Evolutionary conservation across 2,797 vertebrate species (phyloP).

Genomic region (Tenualosa thibaudeaui): DNA sequence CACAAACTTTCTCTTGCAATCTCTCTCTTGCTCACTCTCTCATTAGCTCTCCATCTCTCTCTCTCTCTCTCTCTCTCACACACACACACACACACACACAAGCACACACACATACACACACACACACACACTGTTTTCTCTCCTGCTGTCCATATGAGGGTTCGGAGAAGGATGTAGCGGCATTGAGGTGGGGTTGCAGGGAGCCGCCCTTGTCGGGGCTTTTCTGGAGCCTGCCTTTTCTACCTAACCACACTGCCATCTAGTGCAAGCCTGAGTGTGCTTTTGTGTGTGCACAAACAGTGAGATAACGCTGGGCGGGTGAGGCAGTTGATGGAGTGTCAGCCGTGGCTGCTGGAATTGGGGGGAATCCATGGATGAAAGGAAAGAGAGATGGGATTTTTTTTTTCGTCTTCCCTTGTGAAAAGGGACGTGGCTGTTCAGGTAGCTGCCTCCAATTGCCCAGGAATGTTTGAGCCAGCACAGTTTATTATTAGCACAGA

Average conservation of each 20-base stretch:
- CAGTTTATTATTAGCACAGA: constrained; percentile 28
- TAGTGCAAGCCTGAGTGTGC: constrained; percentile 42
- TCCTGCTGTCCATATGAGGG: background rate
- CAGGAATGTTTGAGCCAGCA: constrained; percentile 41
- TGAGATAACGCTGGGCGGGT: no score
- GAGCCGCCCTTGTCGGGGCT: background rate
- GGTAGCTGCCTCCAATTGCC: constrained; percentile 36
- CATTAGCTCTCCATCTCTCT: background rate
- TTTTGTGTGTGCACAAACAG: background rate
- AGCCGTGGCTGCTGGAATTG: background rate
- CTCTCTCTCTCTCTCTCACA: background rate
- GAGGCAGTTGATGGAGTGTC: background rate
- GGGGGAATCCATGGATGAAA: background rate
- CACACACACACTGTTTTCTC: background rate
- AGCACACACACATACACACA: no score
- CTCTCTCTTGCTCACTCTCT: background rate
- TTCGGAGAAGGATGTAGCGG: background rate
- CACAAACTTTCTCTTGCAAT: background rate
- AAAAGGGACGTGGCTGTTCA: constrained; percentile 6
- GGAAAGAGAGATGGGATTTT: background rate
- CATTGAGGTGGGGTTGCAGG: no score
- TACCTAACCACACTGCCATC: constrained; percentile 50
- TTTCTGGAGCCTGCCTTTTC: background rate
- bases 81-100: background rate
- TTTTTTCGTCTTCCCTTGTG: background rate